Conservation (phyloP, 92 coral and sea anemone genomes). For the Metridium senile region DNA sequence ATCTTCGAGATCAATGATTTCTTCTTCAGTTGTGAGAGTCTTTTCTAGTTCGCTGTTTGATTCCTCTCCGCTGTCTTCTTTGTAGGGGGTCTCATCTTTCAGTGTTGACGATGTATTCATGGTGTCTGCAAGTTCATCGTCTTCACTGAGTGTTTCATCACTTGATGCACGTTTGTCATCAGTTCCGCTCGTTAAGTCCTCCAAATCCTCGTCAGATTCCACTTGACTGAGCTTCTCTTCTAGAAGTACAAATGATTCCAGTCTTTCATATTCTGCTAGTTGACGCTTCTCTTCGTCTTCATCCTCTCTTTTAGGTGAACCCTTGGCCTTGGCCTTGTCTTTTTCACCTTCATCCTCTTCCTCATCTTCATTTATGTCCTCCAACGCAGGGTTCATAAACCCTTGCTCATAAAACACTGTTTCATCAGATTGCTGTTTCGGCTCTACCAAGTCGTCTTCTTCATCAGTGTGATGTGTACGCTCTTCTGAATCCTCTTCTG, state of each 20-base stretch:
- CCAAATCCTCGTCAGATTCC: conserved; percentile 76
- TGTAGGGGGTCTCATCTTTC: conserved; percentile 20
- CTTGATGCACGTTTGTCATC: conserved; percentile 60
- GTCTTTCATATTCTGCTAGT: conserved; percentile 85
- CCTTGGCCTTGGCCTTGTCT: conserved; percentile 31
- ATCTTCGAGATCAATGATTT: conserved; percentile 31
- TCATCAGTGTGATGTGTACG: background rate
- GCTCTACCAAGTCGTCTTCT: background rate
- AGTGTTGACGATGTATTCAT: conserved; percentile 59
- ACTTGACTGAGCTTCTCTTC: conserved; percentile 92
- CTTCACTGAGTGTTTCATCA: conserved; percentile 70
- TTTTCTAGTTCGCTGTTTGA: conserved; percentile 18
- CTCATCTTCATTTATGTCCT: conserved; percentile 67
- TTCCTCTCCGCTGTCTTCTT: conserved; percentile 40
- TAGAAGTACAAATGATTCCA: conserved; percentile 82
- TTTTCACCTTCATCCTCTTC: conserved; percentile 33
- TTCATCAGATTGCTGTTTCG: conserved; percentile 46
- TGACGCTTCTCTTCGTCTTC: conserved; percentile 73
- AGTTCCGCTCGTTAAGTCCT: conserved; percentile 49
- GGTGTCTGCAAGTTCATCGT: conserved; percentile 68
- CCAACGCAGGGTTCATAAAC: conserved; percentile 56
- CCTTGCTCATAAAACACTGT: conserved; percentile 47
- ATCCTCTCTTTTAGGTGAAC: conserved; percentile 39
- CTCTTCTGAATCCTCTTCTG: conserved; percentile 71
- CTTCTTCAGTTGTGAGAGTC: conserved; percentile 30